Conservation (phyloP, 2,113 vertebrate genomes). For the Lampris megalopsis region DNA sequence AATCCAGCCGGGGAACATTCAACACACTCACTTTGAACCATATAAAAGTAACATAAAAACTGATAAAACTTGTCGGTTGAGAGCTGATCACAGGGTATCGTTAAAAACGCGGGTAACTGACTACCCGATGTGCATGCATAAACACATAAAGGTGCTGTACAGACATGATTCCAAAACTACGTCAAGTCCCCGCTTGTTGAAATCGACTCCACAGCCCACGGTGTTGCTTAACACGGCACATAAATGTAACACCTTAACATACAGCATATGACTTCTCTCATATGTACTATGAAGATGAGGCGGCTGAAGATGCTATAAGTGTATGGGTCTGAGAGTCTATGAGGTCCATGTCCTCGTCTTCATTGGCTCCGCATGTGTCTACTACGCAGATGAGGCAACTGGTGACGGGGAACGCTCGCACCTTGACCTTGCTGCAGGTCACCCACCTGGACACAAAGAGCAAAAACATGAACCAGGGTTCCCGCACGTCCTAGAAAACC, state of each 20-base stretch:
- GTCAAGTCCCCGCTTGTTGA: not conserved
- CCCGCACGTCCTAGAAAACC: not conserved
- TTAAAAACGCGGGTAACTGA: not conserved
- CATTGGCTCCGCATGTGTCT: constrained; percentile 96
- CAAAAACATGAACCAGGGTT: not conserved
- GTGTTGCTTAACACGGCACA: not conserved
- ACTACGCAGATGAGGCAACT: constrained; percentile 97
- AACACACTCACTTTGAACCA: constrained; percentile 26
- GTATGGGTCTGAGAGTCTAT: constrained; percentile 67
- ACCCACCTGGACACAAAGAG: constrained; percentile 75
- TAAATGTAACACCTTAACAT: not conserved
- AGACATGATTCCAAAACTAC: too few species aligned
- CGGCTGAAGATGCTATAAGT: constrained; percentile 28
- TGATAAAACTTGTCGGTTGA: not conserved
- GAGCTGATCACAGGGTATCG: not conserved
- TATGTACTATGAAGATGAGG: constrained; percentile 48
- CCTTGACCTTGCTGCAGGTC: constrained; percentile 94
- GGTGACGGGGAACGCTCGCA: constrained; percentile 95
- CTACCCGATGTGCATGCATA: not conserved
- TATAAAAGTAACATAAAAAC: not conserved
- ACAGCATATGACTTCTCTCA: constrained; percentile 11
- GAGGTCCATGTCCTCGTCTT: constrained; percentile 84
- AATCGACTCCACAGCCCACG: not conserved
- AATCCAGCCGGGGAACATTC: constrained; percentile 6
- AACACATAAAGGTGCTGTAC: not conserved